Evolutionary conservation across 1,140 invertebrate genomes (phyloP).

Genomic region (Calephelis nemesis): DNA sequence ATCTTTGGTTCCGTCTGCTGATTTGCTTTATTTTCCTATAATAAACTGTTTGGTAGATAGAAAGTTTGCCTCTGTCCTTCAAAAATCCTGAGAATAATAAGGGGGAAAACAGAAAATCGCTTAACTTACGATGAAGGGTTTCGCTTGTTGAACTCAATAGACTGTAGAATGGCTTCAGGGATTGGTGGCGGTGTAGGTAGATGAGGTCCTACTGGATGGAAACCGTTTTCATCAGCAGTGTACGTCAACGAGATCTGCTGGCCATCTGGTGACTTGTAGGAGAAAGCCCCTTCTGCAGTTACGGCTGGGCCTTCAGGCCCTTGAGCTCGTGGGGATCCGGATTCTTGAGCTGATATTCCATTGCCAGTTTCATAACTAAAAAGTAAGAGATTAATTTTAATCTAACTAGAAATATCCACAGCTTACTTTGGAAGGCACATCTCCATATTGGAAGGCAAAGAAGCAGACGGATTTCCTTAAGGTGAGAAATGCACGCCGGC

Average conservation of each 20-base stretch:
- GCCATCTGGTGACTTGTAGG: constrained; percentile 87
- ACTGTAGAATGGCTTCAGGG: constrained; percentile 77
- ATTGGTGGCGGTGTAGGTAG: constrained; percentile 89
- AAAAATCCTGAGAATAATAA: too few relatives aligned
- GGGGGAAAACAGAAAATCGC: too few relatives aligned
- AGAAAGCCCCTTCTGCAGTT: constrained; percentile 83
- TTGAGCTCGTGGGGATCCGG: constrained; percentile 82
- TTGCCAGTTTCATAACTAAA: constrained; percentile 81
- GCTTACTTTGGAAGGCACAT: too few relatives aligned
- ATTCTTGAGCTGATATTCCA: constrained; percentile 84
- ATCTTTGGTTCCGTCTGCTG: too few relatives aligned
- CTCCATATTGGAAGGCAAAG: too few relatives aligned
- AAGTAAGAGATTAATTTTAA: too few relatives aligned
- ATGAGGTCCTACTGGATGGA: constrained; percentile 86
- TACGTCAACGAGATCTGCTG: constrained; percentile 85
- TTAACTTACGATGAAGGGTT: constrained; percentile 59
- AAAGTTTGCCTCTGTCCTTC: too few relatives aligned
- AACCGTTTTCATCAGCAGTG: constrained; percentile 89
- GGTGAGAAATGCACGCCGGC: too few relatives aligned
- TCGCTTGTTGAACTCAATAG: constrained; percentile 62
- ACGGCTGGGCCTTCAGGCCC: constrained; percentile 82
- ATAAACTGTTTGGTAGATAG: too few relatives aligned
- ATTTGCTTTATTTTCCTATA: too few relatives aligned
- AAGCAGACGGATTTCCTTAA: too few relatives aligned
- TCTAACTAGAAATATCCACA: too few relatives aligned